A percentile compares a stretch with the other conserved stretches of the same genome.
These are phyloP conservation scores for Phthorimaea operculella DNA, from an alignment of 1,140 invertebrate genomes.

Conservation along the genomic window DNA sequence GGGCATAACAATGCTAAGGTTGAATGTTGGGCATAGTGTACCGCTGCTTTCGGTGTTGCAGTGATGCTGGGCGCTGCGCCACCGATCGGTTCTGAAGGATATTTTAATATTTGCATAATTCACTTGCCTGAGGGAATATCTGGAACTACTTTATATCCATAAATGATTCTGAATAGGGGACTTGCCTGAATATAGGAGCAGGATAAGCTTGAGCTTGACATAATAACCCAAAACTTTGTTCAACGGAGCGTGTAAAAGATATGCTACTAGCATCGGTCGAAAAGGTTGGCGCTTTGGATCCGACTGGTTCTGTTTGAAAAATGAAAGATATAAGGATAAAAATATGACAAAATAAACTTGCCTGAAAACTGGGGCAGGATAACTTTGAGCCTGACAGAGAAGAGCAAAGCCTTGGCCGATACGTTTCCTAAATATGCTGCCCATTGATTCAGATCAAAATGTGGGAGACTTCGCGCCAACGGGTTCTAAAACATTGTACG, in stretches of 20 bases:
- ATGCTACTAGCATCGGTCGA: conserved; percentile 75
- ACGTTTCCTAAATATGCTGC: conserved; percentile 68
- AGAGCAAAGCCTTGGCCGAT: conserved; percentile 68
- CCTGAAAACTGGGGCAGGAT: conserved; percentile 76
- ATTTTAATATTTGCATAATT: background rate
- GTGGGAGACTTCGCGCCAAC: conserved; percentile 75
- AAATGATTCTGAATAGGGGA: conserved; percentile 46
- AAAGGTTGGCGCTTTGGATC: conserved; percentile 74
- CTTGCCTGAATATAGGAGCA: conserved; percentile 78
- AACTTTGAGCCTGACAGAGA: conserved; percentile 77
- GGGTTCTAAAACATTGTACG: conserved; percentile 68
- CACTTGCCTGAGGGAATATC: conserved; percentile 2
- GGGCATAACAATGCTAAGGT: conserved; percentile 72
- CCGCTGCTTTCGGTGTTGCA: conserved; percentile 57
- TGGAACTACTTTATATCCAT: conserved; percentile 46
- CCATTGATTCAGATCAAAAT: conserved; percentile 69
- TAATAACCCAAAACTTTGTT: conserved; percentile 65
- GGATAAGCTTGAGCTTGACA: conserved; percentile 85
- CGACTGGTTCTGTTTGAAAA: conserved; percentile 75
- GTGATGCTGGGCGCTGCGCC: conserved; percentile 70
- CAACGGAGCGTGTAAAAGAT: conserved; percentile 64
- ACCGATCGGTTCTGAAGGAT: conserved; percentile 69
- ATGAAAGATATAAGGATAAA: conserved; percentile 16
- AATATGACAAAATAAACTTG: conserved; percentile 60
- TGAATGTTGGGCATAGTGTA: conserved; percentile 46